Evolutionary conservation across 2,888 invertebrate genomes (phyloP).

Genomic region (Pollenia amentaria): DNA sequence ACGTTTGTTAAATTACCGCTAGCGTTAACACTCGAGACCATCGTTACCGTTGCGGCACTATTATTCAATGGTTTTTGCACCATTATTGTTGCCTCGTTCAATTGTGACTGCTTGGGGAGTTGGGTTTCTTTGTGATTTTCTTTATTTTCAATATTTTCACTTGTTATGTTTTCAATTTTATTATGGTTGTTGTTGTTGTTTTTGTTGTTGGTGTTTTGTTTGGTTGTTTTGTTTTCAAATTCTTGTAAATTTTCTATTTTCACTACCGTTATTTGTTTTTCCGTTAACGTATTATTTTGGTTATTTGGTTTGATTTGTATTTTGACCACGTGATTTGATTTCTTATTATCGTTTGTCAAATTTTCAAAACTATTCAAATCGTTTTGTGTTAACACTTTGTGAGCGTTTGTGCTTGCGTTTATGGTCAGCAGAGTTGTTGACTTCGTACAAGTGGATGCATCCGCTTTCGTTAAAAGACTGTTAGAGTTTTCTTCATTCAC

Average conservation of each 20-base stretch:
- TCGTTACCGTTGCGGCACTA: conserved; percentile 53
- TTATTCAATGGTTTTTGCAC: conserved; percentile 76
- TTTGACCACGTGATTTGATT: conserved; percentile 82
- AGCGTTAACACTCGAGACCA: conserved; percentile 34
- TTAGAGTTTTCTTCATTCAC: conserved; percentile 70
- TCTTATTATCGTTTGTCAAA: conserved; percentile 73
- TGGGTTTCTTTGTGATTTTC: conserved; percentile 55
- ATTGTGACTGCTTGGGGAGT: conserved; percentile 32
- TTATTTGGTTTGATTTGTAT: conserved; percentile 82
- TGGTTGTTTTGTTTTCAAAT: conserved; percentile 37
- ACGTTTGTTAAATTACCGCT: conserved; percentile 25
- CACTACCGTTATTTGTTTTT: conserved; percentile 75
- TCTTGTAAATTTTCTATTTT: conserved; percentile 72
- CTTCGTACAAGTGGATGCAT: conserved; percentile 79
- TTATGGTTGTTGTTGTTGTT: conserved; percentile 3
- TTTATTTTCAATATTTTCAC: conserved; percentile 56
- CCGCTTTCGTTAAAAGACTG: conserved; percentile 78
- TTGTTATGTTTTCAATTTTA: conserved; percentile 39
- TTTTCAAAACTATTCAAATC: conserved; percentile 71
- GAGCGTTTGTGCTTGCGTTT: conserved; percentile 44
- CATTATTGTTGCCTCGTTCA: conserved; percentile 69
- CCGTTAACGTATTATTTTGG: conserved; percentile 52
- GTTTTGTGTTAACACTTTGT: conserved; percentile 76
- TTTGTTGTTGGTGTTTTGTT: conserved; percentile 10
- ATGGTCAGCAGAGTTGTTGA: conserved; percentile 60